These are phyloP conservation scores for Fissipunctia ypsillon DNA, from an alignment of 2,888 invertebrate species.

Conservation along the genomic window DNA sequence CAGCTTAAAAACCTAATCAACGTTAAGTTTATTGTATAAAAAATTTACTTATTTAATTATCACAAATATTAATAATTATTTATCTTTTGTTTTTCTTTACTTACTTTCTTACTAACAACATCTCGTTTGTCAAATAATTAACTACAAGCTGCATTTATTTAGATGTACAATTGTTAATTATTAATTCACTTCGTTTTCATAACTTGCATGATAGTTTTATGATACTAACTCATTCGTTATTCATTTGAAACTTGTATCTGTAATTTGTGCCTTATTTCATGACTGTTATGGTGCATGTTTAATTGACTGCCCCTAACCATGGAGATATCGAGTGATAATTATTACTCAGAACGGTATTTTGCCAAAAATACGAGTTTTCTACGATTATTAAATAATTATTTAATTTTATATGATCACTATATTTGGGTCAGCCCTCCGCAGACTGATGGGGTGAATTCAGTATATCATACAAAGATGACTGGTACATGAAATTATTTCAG, in stretches of 20 bases:
- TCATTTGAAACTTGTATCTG: slow-evolving; percentile 7
- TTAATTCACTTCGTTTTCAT: slow-evolving; percentile 21
- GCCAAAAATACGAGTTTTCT: slow-evolving; percentile 38
- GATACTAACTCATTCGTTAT: slow-evolving; percentile 3
- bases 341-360: slow-evolving; percentile 32
- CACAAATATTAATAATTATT: slow-evolving; percentile 6
- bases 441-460: no score
- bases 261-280: slow-evolving; percentile 32
- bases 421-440: no score
- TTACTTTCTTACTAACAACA: slow-evolving; percentile 18
- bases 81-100: not conserved
- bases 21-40: slow-evolving; percentile 14
- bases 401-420: not conserved
- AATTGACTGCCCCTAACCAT: slow-evolving; percentile 7
- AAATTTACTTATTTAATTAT: slow-evolving; percentile 6
- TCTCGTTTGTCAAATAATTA: slow-evolving; percentile 9
- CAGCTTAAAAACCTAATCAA: slow-evolving; percentile 10
- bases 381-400: slow-evolving; percentile 6
- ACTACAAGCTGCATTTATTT: slow-evolving; percentile 33
- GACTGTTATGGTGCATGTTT: slow-evolving; percentile 18
- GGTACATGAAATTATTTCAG: no score
- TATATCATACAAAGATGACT: no score
- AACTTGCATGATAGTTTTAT: slow-evolving; percentile 41
- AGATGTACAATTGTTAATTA: slow-evolving; percentile 18
- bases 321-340: slow-evolving; percentile 35